Evolutionary conservation across 2,113 vertebrate genomes (phyloP), one percentile per base, ranked within the genome.

Genomic region (Carassius auratus): DNA sequence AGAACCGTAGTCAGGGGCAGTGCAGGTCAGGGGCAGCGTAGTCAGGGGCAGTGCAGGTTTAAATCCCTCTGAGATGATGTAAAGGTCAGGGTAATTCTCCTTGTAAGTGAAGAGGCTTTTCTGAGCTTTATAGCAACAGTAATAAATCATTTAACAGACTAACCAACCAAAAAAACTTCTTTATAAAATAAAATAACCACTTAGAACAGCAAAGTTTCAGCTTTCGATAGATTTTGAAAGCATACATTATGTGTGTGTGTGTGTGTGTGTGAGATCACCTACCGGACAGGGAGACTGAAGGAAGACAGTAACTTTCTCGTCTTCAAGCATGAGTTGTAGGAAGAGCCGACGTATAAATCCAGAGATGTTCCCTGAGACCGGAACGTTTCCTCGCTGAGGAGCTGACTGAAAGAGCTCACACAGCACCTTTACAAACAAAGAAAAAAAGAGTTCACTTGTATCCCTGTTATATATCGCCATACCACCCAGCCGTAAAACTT

Each of bases 281-380:
- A 99, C 98, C 90, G 98, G 98, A 90, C 98, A 99, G 0, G 98
- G 98, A 17, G 98, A 99, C 89, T 99, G 98, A 79, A 99, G 96
- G 93, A 99, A 99, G 94, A 99, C 97, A 0, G 97, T 98, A 85
- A 99, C 98, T 94, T 99, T 99, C 93, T 99, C 98, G 89, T 99
- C 98, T 90, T 99, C 98, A 3, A 99, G 92, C 98, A 99, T 99
- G 85, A 99, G 94, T 88, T 99, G 98, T 91, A 99, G 94, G 92
- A 99, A 99, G 50, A 99, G 96, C 55, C 98, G 95, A 87, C 98
- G 94, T 85, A 99, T 96, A 94, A 99, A 99, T 85, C 98, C 98
- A 12, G 98, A 99, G 93, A 99, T 99, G 90, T 98, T 99, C 86
- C 98, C 97, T 57, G 98, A 98, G 52, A 97, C 94, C 9, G 98